Evolutionary conservation across 1,140 invertebrate species (phyloP), one percentile per base, ranked within the genome.

Genomic region (Drosophila lacertosa): DNA sequence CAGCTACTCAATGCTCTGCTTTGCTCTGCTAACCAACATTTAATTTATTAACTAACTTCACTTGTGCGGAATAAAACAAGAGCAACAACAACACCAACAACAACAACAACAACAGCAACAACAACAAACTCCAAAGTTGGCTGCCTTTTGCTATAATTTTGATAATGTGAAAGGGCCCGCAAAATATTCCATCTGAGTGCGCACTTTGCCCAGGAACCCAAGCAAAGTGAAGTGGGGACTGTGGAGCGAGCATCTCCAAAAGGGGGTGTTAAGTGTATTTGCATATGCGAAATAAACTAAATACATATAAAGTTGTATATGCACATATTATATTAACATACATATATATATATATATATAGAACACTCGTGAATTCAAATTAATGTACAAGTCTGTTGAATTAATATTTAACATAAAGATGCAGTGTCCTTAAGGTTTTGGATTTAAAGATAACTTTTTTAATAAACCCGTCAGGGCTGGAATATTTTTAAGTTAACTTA

Each of bases 31-130:
- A 51, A 55, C 60, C 53, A 59, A 53, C 63, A 72, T 60, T 78
- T 59, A 55, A 70, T 82, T 68, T 68, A 75, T 83, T 78, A 82
- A 83, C 62, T 50, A 60, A 70, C 71, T 66, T 74, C 44, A 45
- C 18, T 24, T 51, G 4, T 18, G 24, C 24, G 22, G 18, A 18
- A 53, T n/a, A 35, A 20, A 15, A n/a, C 24, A 35, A 7, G 6
- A 55, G 24, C 40, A 55, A 39, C 50, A 66, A 40, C 70, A 59
- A 51, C 70, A 47, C 18, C 50, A 54, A 50, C 39, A 64, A 47
- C 51, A 76, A 69, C 37, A 44, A n/a, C 44, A 47, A 47, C 10
- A 29, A 1, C 5, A 26, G 24, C n/a, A n/a, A n/a, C n/a, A n/a
- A n/a, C n/a, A n/a, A 11, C 40, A 44, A 44, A 4, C 40, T 20